These are phyloP conservation scores for Microvelia longipes DNA, from an alignment of 1,140 invertebrate genomes.

Conservation along the genomic window DNA sequence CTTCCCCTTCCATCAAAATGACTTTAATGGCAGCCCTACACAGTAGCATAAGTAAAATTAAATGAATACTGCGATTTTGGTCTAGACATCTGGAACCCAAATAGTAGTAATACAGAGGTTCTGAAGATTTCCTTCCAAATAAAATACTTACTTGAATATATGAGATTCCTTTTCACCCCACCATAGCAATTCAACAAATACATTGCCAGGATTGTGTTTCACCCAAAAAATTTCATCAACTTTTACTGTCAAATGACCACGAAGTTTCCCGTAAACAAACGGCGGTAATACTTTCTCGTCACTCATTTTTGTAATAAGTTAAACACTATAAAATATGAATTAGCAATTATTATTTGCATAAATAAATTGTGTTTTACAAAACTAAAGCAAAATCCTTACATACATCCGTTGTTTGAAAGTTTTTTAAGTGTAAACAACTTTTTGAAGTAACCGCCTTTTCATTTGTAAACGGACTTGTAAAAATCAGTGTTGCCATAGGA, in stretches of 20 bases:
- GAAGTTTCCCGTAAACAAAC: constrained; percentile 6
- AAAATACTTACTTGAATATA: constrained; percentile 4
- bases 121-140: too few species aligned
- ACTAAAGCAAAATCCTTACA: too few species aligned
- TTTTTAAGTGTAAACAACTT: not conserved
- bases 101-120: too few species aligned
- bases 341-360: not conserved
- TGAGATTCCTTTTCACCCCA: constrained; percentile 9
- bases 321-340: not conserved
- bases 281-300: constrained; percentile 5
- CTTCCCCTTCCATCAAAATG: too few species aligned
- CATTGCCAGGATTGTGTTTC: constrained; percentile 4
- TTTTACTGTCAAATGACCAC: constrained; percentile 6
- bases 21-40: too few species aligned
- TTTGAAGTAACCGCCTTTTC: not conserved
- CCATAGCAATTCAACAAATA: constrained; percentile 9
- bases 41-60: too few species aligned
- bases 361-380: not conserved
- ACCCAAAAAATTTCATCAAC: constrained; percentile 10
- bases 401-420: too few species aligned
- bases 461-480: too few species aligned
- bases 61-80: too few species aligned
- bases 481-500: not conserved
- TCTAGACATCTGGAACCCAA: too few species aligned
- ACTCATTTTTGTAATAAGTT: not conserved